Conservation (phyloP, 2,797 vertebrate genomes). For the Esox lucius region DNA sequence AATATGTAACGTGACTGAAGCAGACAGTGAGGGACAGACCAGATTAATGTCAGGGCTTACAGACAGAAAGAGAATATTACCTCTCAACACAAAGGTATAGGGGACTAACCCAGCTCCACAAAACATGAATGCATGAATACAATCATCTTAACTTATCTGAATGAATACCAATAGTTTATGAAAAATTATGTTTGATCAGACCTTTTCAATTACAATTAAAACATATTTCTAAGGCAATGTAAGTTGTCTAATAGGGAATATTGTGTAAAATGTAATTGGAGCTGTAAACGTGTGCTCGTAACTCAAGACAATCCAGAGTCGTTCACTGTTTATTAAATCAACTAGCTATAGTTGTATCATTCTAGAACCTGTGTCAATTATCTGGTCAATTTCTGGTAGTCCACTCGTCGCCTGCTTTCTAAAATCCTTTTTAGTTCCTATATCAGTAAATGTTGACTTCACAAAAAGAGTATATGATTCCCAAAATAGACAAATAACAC, state of each 20-base stretch:
- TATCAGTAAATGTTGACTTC: too few relatives aligned
- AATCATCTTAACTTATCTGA: too few relatives aligned
- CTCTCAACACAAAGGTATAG: constrained; percentile 34
- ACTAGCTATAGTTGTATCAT: background rate
- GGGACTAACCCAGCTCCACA: constrained; percentile 19
- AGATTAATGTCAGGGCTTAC: constrained; percentile 46
- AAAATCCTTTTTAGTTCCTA: background rate
- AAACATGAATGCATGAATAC: background rate
- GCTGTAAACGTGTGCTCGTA: constrained; percentile 4
- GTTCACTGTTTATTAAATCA: background rate
- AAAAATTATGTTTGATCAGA: too few relatives aligned
- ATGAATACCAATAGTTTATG: background rate
- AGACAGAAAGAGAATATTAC: constrained; percentile 34
- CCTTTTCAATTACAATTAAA: background rate
- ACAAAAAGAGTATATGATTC: background rate
- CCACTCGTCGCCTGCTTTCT: background rate
- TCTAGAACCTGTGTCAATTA: background rate
- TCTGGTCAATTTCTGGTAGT: background rate
- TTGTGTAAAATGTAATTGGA: background rate
- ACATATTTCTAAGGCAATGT: background rate
- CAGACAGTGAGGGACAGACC: constrained; percentile 51
- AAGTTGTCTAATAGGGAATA: background rate
- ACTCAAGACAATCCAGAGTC: constrained; percentile 1
- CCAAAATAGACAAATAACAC: background rate
- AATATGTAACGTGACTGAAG: constrained; percentile 53